Base-by-base conservation (phyloP, 1,140 invertebrate species). In the Platyscapa corneri region DNA sequence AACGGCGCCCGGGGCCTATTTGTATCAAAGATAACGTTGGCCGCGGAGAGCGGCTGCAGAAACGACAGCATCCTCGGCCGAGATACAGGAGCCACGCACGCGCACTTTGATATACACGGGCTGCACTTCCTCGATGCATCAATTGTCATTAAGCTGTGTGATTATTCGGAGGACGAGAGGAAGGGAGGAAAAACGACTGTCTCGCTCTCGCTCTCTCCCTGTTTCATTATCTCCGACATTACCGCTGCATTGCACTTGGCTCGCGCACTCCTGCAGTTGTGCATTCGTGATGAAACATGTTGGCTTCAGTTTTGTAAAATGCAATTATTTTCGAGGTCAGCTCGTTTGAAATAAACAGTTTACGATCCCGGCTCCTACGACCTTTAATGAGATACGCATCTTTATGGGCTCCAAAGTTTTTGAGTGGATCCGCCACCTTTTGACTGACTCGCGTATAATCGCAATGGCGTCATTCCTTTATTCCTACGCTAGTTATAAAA, bases 141-240 rank as follows among this genome's bases (percentile, higher is more conserved):
- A 92, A 92, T 93, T 92, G 91, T 92, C 91, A 93, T 93, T 93
- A 93, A 91, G 90, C 90, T 88, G 84, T 90, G 91, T 90, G 91
- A 92, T 92, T 92, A 93, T 93, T 92, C 74, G 30, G 39, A 32
- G 27, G 53, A 42, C 12, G 77, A 20, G 39, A 37, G 37, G 49
- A n/a, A n/a, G n/a, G n/a, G n/a, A n/a, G n/a, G n/a, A n/a, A n/a
- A n/a, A n/a, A n/a, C 64, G 74, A 80, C 65, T 72, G 77, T 75
- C 56, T 49, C 49, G 16, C 20, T n/a, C 64, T n/a, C 84, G 60
- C 78, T 82, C n/a, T 53, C 42, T 46, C 72, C 72, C 39, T 37
- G 30, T 86, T 86, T 82, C 84, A 86, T 82, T 86, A 86, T 86
- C 79, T 82, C 67, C 60, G 34, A 56, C 79, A 60, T 79, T 78